Evolutionary conservation across 2,797 vertebrate genomes (phyloP).

Genomic region (Scleropages formosus): DNA sequence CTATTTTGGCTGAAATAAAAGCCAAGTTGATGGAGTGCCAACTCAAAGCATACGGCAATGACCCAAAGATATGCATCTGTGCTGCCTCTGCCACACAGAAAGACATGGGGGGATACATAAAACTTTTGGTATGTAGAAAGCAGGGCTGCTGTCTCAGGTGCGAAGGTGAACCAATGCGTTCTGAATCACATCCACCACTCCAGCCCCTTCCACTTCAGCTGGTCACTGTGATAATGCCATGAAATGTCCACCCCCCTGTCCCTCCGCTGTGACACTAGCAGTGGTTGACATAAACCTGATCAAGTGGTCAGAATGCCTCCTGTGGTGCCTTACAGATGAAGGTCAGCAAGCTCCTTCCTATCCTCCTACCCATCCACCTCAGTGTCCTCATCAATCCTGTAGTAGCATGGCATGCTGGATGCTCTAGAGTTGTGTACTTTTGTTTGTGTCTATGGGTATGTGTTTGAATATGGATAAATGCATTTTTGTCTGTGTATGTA

Average conservation of each 20-base stretch:
- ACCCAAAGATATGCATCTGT: neutral
- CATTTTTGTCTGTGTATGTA: neutral
- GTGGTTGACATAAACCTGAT: neutral
- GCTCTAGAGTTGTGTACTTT: neutral
- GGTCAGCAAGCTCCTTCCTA: neutral
- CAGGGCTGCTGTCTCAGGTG: neutral
- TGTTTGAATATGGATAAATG: neutral
- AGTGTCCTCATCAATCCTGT: neutral
- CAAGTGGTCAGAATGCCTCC: neutral
- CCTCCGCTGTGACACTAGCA: neutral
- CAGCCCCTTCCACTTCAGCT: constrained; percentile 30
- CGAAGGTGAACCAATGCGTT: constrained; percentile 35
- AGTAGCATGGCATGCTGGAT: neutral
- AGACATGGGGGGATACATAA: constrained; percentile 11
- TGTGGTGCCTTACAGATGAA: constrained; percentile 1
- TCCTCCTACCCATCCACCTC: neutral
- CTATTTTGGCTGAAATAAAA: neutral
- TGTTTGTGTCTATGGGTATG: neutral
- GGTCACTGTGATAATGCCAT: neutral
- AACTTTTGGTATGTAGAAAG: neutral
- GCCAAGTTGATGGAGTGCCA: too few species aligned
- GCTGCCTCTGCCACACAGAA: neutral
- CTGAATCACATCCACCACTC: constrained; percentile 42
- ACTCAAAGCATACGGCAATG: neutral
- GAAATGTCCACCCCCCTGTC: neutral